Evolutionary conservation across 2,888 invertebrate species (phyloP).

Genomic region (Stenurella melanura): DNA sequence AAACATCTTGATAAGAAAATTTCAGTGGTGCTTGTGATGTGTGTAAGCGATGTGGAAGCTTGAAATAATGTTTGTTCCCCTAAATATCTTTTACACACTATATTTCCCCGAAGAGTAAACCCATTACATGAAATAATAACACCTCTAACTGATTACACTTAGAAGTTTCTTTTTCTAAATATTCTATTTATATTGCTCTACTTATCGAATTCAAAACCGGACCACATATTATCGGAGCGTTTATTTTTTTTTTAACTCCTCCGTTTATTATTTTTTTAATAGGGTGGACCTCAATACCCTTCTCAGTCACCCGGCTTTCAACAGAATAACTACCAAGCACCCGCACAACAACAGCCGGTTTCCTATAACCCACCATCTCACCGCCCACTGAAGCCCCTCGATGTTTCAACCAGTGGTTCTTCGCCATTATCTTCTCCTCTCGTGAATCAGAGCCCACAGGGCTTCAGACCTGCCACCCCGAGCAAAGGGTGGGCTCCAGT

Average conservation of each 20-base stretch:
- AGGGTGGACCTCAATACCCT: constrained; percentile 71
- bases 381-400: constrained; percentile 63
- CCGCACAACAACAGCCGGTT: constrained; percentile 47
- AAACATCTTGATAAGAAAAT: not conserved
- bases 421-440: constrained; percentile 73
- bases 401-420: constrained; percentile 61
- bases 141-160: not conserved
- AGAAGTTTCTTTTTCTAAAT: not conserved
- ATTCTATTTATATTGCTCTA: constrained; percentile 23
- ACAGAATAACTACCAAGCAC: constrained; percentile 49
- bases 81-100: not conserved
- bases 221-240: not conserved
- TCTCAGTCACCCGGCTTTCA: constrained; percentile 60
- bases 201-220: constrained; percentile 17
- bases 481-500: constrained; percentile 74
- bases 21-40: not conserved
- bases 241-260: constrained; percentile 35
- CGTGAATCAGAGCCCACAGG: constrained; percentile 62
- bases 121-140: not conserved
- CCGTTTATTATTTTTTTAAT: constrained; percentile 57
- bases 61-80: not conserved
- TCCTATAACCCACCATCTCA: constrained; percentile 52
- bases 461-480: constrained; percentile 67
- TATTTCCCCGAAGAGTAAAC: not conserved
- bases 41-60: not conserved